Evolutionary conservation across 2,888 invertebrate genomes (phyloP).

Genomic region (Catonia carolina): DNA sequence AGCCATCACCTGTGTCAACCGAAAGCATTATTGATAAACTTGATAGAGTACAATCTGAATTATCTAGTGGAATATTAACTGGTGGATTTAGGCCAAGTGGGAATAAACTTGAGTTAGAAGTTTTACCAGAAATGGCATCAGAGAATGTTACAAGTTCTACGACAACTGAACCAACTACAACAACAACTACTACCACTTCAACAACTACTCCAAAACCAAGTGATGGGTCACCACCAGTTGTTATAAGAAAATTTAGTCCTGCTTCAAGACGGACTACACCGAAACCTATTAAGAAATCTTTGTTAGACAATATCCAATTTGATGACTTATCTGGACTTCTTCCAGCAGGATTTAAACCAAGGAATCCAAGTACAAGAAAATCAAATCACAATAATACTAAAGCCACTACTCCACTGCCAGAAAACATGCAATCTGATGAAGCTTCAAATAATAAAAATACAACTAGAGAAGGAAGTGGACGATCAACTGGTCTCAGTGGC

Average conservation of each 20-base stretch:
- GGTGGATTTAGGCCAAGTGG: slow-evolving; percentile 63
- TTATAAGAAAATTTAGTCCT: slow-evolving; percentile 37
- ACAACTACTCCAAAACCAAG: slow-evolving; percentile 33
- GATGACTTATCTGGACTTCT: slow-evolving; percentile 45
- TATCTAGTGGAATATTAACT: slow-evolving; percentile 68
- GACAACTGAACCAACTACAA: slow-evolving; percentile 45
- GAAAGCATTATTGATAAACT: slow-evolving; percentile 82
- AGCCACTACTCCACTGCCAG: slow-evolving; percentile 29
- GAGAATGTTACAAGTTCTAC: slow-evolving; percentile 49
- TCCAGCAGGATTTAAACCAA: slow-evolving; percentile 52
- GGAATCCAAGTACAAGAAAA: slow-evolving; percentile 33
- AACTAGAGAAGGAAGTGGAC: slow-evolving; percentile 28
- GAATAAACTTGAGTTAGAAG: slow-evolving; percentile 51
- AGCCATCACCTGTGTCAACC: slow-evolving; percentile 49
- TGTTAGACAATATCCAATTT: slow-evolving; percentile 37
- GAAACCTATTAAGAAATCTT: slow-evolving; percentile 33
- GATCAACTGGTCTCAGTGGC: slow-evolving; percentile 29
- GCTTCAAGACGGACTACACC: slow-evolving; percentile 32
- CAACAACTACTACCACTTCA: slow-evolving; percentile 36
- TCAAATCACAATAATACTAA: slow-evolving; percentile 33
- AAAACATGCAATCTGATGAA: slow-evolving; percentile 42
- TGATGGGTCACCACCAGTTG: slow-evolving; percentile 22
- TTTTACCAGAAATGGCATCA: slow-evolving; percentile 45
- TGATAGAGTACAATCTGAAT: slow-evolving; percentile 75
- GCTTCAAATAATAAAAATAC: slow-evolving; percentile 10